Base-by-base conservation (phyloP, 2,113 vertebrate species). In the Nerophis ophidion region DNA sequence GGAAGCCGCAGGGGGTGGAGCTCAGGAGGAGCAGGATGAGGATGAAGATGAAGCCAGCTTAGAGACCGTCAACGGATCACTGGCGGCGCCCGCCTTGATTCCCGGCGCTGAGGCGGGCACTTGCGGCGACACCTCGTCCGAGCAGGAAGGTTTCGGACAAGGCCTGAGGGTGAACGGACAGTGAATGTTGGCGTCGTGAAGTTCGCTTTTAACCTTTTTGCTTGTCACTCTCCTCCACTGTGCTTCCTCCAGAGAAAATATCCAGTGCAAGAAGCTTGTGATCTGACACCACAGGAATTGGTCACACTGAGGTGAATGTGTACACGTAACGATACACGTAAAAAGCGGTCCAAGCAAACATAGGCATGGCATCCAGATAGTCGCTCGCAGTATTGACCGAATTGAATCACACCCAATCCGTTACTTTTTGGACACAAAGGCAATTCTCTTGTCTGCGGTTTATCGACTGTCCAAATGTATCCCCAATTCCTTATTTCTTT, bases 121-220 rank as follows among this genome's bases (percentile, higher is more conserved):
- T 7, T 69, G 70, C 44, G 67, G 74, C 2, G 65, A 72, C 57
- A 65, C 66, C 34, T 67, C 79, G 4, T 61, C 85, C 0, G 84
- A 80, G 76, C 87, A 88, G 69, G 80, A 86, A 54, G 83, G 68
- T 70, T 90, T 90, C 72, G 87, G 68, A 70, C 88, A 91, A 50
- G 85, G 80, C 49, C 71, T 87, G 68, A 85, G 85, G 65, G 79
- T 87, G 71, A 91, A 90, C 19, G 87, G 89, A 83, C 89, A 90
- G 81, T 91, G 79, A 89, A 84, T 48, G 70, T 75, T 68, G 75
- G 62, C 74, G 19, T 82, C 56, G 68, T 81, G 67, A 84, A 84
- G 79, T 71, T 70, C 12, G 48, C 68, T 34, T 71, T 44, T 44
- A 44, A 74, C 77, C 73, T 65, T 81, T 80, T 73, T 72, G 62